phyloP scores from a whole-genome alignment of 2,888 invertebrate species.

The Hemistola chrysoprasaria region DNA sequence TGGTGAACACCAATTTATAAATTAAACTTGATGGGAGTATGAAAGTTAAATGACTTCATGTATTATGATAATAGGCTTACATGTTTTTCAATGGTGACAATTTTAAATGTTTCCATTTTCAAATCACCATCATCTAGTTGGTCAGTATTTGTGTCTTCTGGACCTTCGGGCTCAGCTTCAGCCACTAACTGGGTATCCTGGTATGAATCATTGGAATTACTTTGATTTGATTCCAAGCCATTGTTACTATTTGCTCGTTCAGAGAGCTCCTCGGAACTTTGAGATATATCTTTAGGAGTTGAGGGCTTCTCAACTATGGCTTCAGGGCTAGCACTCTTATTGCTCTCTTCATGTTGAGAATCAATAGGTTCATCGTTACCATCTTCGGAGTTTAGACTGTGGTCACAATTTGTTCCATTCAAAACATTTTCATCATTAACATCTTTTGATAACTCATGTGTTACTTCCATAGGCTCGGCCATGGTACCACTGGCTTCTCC shows the following conservation, averaged over 20 bases:
- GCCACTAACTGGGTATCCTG: too few relatives aligned
- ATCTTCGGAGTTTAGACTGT: slow-evolving; percentile 5
- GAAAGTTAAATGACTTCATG: too few relatives aligned
- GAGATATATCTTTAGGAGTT: too few relatives aligned
- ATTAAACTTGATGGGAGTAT: too few relatives aligned
- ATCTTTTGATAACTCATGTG: slow-evolving; percentile 24
- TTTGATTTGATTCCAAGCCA: too few relatives aligned
- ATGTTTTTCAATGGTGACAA: slow-evolving; percentile 1
- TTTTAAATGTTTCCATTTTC: slow-evolving; percentile 6
- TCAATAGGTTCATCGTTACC: background rate
- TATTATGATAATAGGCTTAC: slow-evolving; percentile 3
- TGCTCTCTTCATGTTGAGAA: background rate
- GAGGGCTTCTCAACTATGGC: too few relatives aligned
- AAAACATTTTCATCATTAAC: background rate
- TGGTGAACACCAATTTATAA: too few relatives aligned
- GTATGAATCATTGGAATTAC: background rate
- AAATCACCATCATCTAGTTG: background rate
- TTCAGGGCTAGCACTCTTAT: background rate
- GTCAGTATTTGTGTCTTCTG: background rate
- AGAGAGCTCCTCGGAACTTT: too few relatives aligned
- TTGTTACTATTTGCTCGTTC: background rate
- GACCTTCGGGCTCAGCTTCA: too few relatives aligned
- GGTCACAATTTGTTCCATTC: slow-evolving; percentile 3
- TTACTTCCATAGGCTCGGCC: slow-evolving; percentile 55
- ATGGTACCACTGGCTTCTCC: slow-evolving; percentile 51